Conservation (phyloP, 2,113 vertebrate species). For the Rhinolophus ferrumequinum region DNA sequence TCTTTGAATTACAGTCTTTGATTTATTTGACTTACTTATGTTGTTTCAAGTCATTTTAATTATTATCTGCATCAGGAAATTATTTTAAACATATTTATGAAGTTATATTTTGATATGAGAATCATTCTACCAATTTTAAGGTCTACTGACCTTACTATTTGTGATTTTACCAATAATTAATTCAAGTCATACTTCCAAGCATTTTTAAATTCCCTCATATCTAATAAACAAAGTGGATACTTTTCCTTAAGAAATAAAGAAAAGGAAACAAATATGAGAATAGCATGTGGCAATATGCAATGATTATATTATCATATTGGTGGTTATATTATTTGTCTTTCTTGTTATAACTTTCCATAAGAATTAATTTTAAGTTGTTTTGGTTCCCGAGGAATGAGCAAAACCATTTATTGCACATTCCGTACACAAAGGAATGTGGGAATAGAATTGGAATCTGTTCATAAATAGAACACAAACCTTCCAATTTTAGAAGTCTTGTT, state of each 20-base stretch:
- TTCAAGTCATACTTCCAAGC: neutral
- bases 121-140: neutral
- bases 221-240: neutral
- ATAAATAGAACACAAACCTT: conserved; percentile 66
- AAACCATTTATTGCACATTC: conserved; percentile 63
- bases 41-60: neutral
- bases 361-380: conserved; percentile 48
- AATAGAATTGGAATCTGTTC: conserved; percentile 36
- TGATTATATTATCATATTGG: neutral
- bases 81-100: neutral
- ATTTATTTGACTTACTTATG: neutral
- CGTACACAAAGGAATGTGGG: conserved; percentile 66
- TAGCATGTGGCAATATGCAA: neutral
- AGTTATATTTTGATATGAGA: conserved; percentile 37
- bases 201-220: neutral
- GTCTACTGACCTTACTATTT: neutral
- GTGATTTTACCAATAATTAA: conserved; percentile 7
- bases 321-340: neutral
- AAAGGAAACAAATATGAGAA: neutral
- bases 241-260: conserved; percentile 8
- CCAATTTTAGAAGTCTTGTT: conserved; percentile 44
- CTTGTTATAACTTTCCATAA: conserved; percentile 17
- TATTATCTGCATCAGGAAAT: neutral
- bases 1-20: neutral
- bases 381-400: conserved; percentile 4